Evolutionary conservation across 92 coral and sea anemone species (phyloP).

Genomic region (Zoanthus gigantus): DNA sequence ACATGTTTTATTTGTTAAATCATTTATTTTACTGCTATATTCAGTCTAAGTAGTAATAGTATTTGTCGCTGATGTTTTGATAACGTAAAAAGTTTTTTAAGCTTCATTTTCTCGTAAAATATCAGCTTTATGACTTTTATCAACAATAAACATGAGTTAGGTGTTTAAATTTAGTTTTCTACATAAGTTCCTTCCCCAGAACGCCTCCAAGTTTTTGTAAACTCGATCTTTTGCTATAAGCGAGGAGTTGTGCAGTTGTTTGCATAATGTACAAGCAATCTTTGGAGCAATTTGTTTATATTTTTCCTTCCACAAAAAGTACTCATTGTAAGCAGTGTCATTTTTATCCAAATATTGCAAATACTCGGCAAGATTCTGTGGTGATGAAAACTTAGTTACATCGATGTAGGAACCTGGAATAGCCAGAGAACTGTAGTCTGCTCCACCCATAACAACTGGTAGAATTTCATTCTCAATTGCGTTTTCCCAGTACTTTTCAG

Average conservation of each 20-base stretch:
- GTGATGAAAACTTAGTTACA: slow-evolving; percentile 61
- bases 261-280: slow-evolving; percentile 78
- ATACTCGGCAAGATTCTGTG: slow-evolving; percentile 58
- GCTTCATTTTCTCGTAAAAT: no score
- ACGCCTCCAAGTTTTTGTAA: slow-evolving; percentile 51
- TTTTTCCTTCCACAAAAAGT: slow-evolving; percentile 59
- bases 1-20: no score
- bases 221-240: slow-evolving; percentile 58
- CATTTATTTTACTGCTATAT: no score
- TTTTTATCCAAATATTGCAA: slow-evolving; percentile 50
- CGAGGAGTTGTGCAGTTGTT: slow-evolving; percentile 65
- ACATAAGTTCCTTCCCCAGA: slow-evolving; percentile 64
- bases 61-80: no score
- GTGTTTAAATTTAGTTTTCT: slow-evolving; percentile 31
- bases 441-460: slow-evolving; percentile 58
- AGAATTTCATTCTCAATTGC: no score
- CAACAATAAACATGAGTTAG: no score
- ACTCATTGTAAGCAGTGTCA: slow-evolving; percentile 57
- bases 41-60: no score
- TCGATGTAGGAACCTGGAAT: slow-evolving; percentile 71
- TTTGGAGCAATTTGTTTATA: slow-evolving; percentile 62
- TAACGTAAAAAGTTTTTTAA: no score
- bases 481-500: no score
- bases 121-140: no score
- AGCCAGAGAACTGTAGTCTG: slow-evolving; percentile 50